Conservation (phyloP, 1,140 invertebrate genomes). For the Charaxes varanes region DNA sequence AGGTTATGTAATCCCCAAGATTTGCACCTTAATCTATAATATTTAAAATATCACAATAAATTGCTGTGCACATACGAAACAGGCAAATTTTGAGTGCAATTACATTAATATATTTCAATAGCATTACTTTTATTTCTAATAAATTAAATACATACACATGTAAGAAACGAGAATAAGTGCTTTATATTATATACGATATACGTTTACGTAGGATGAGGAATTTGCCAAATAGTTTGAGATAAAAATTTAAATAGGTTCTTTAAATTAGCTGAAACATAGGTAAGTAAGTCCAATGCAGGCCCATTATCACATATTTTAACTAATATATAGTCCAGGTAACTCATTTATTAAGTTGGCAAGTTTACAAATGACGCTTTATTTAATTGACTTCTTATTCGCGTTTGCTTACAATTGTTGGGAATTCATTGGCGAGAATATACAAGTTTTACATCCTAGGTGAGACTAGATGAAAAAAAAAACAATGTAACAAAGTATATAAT, state of each 20-base stretch:
- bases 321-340: no score
- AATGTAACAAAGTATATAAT: no score
- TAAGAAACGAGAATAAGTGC: slow-evolving; percentile 27
- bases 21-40: slow-evolving; percentile 68
- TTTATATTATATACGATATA: slow-evolving; percentile 4
- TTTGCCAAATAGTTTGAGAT: slow-evolving; percentile 17
- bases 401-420: slow-evolving; percentile 1
- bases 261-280: no score
- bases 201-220: background rate
- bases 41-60: slow-evolving; percentile 75
- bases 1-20: slow-evolving; percentile 62
- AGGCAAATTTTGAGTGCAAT: slow-evolving; percentile 73
- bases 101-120: slow-evolving; percentile 64
- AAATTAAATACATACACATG: slow-evolving; percentile 39
- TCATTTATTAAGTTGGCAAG: background rate
- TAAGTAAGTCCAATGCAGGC: no score
- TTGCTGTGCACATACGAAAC: slow-evolving; percentile 73
- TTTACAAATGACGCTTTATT: background rate
- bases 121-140: slow-evolving; percentile 45
- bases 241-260: no score
- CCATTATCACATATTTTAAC: no score
- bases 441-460: background rate
- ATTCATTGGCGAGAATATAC: slow-evolving; percentile 6
- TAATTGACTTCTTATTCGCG: slow-evolving; percentile 2
- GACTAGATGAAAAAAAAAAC: background rate